Conservation (phyloP, 2,797 vertebrate species). For the Phylloscopus collybita region DNA sequence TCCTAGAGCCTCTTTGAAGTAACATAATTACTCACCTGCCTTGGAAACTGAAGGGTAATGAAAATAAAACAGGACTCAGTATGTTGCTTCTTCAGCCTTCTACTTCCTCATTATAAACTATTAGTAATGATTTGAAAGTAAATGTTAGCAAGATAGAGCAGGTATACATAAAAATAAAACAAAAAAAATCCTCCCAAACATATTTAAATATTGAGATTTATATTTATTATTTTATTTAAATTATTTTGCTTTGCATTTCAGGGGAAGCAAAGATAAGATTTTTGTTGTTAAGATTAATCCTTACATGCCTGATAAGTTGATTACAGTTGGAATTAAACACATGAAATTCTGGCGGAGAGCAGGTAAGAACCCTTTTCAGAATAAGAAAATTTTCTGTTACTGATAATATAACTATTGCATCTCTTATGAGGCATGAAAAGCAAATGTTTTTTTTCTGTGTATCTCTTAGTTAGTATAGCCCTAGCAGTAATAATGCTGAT, state of each 20-base stretch:
- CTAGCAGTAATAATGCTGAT: not conserved
- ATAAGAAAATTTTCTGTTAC: not conserved
- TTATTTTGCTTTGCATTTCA: slow-evolving; percentile 77
- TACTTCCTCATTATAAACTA: not conserved
- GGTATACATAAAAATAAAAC: not conserved
- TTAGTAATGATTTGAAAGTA: not conserved
- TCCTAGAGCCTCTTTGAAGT: not conserved
- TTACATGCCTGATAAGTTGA: slow-evolving; percentile 94
- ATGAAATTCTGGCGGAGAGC: slow-evolving; percentile 98
- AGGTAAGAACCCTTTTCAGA: slow-evolving; percentile 79
- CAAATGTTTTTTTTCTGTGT: not conserved
- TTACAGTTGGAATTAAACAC: slow-evolving; percentile 97
- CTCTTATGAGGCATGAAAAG: not conserved
- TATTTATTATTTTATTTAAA: slow-evolving; percentile 6
- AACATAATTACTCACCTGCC: not conserved
- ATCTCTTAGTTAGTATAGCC: not conserved
- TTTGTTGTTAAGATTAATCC: slow-evolving; percentile 98
- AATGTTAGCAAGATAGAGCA: not conserved
- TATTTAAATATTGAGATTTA: not conserved
- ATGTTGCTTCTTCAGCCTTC: not conserved
- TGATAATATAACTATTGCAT: not conserved
- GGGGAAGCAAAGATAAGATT: slow-evolving; percentile 98
- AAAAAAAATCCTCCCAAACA: rapidly evolving
- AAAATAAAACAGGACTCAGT: not conserved
- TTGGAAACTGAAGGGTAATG: not conserved